Evolutionary conservation across 92 coral and sea anemone genomes (phyloP).

Genomic region (Phenganax subtilis): DNA sequence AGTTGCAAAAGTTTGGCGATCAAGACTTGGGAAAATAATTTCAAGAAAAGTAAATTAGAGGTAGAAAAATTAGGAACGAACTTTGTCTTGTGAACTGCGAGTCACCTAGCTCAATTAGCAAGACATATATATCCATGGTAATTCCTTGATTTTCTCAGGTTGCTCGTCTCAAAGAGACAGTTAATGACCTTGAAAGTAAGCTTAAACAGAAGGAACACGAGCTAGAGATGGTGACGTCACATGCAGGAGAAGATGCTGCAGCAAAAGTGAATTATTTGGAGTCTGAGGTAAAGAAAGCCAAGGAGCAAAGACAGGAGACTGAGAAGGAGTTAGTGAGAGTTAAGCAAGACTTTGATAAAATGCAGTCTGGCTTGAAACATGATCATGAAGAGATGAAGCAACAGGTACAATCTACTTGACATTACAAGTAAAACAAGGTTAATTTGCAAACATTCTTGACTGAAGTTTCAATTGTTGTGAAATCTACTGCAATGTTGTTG

Average conservation of each 20-base stretch:
- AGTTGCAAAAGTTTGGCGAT: slow-evolving; percentile 75
- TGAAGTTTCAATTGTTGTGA: neutral
- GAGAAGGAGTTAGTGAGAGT: slow-evolving; percentile 62
- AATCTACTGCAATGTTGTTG: neutral
- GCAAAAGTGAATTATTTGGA: slow-evolving; percentile 57
- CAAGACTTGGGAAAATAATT: slow-evolving; percentile 72
- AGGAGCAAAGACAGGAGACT: slow-evolving; percentile 60
- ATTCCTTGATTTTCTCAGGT: slow-evolving; percentile 47
- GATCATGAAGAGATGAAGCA: slow-evolving; percentile 20
- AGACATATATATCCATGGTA: too few relatives aligned
- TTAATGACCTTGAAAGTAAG: slow-evolving; percentile 68
- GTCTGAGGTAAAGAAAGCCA: slow-evolving; percentile 71
- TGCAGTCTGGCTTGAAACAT: slow-evolving; percentile 57
- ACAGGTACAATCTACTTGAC: slow-evolving; percentile 1
- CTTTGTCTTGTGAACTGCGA: too few relatives aligned
- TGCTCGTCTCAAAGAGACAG: slow-evolving; percentile 71
- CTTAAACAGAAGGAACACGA: slow-evolving; percentile 62
- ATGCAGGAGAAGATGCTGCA: slow-evolving; percentile 12
- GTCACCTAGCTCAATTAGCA: too few relatives aligned
- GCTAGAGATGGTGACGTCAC: slow-evolving; percentile 55
- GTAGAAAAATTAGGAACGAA: slow-evolving; percentile 27
- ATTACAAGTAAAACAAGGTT: neutral
- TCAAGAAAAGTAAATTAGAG: slow-evolving; percentile 70
- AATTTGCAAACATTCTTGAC: neutral
- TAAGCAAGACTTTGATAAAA: slow-evolving; percentile 60